Conservation (phyloP, 2,113 vertebrate genomes). For the Chloropsis hardwickii region DNA sequence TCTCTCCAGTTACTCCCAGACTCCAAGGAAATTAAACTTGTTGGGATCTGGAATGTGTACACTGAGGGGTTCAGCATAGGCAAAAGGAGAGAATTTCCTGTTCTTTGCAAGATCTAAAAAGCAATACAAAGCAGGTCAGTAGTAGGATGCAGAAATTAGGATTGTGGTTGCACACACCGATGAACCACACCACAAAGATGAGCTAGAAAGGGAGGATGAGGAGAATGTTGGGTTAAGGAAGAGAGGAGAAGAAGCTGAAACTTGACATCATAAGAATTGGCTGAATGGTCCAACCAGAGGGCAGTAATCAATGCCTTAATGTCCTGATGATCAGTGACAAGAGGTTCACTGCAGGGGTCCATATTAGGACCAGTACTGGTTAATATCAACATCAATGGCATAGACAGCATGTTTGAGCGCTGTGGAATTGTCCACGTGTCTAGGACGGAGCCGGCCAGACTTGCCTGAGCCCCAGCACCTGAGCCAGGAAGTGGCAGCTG, state of each 20-base stretch:
- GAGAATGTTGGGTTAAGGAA: neutral
- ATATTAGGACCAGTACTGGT: neutral
- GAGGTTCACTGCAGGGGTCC: rapidly evolving
- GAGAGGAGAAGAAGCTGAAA: neutral
- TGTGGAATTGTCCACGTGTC: no score
- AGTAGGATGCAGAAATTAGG: neutral
- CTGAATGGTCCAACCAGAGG: neutral
- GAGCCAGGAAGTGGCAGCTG: no score
- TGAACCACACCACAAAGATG: neutral
- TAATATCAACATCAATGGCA: neutral
- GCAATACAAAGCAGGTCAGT: neutral
- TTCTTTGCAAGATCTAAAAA: neutral
- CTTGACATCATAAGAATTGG: neutral
- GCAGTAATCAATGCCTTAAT: neutral
- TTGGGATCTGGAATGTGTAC: neutral
- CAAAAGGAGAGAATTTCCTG: neutral
- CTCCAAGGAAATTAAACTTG: neutral
- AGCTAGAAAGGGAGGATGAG: neutral
- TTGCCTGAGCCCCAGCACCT: no score
- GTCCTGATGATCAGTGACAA: neutral
- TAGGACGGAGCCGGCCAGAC: no score
- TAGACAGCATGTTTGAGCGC: neutral
- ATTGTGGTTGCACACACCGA: neutral
- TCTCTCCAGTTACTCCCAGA: neutral
- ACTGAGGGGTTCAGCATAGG: neutral